Base-by-base conservation (phyloP, 2,113 vertebrate genomes). In the Odontesthes bonariensis region DNA sequence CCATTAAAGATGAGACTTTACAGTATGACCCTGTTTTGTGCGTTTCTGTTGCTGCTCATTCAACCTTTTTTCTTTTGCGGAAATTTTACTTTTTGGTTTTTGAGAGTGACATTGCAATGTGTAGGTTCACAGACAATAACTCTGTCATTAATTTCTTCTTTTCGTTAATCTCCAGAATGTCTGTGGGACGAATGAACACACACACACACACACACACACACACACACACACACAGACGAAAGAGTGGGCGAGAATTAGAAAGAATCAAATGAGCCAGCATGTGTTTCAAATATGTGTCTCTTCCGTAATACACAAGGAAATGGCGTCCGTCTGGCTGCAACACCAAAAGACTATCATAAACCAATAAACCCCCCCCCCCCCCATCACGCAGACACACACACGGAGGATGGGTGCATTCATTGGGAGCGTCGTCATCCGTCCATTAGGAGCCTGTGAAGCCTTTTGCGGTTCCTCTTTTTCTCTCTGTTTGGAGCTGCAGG, bases 1-100 rank as follows among this genome's bases (percentile, higher is more conserved):
- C 71, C 89, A 94, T 92, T 94, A 94, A 93, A 93, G 79, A 72
- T 71, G 57, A 86, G 72, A 84, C 80, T 91, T 93, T 88, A 90
- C 88, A 89, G 31, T 57, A 83, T 47, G 20, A 61, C 46, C 65
- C 3, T 55, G 77, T 60, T 38, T 76, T 58, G 11, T 53, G 3
- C 5, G 16, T n/a, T 49, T 49, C 4, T 46, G 14, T 17, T 46
- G 44, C 16, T 49, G 35, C 6, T 8, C 71, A n/a, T 46, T 63
- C 70, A 75, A 35, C 60, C 72, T 86, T 79, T 40, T 27, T 27
- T 27, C 57, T 69, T 38, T 38, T 38, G 35, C 1, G 10, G 35
- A 38, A 38, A 38, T 38, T 38, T 10, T 38, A 38, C 5, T 38
- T 38, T 38, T 7, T 38, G 35, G 35, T 38, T 27, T n/a, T 27